phyloP scores from a whole-genome alignment of 2,888 invertebrate genomes.

The Nyleta sp. region DNA sequence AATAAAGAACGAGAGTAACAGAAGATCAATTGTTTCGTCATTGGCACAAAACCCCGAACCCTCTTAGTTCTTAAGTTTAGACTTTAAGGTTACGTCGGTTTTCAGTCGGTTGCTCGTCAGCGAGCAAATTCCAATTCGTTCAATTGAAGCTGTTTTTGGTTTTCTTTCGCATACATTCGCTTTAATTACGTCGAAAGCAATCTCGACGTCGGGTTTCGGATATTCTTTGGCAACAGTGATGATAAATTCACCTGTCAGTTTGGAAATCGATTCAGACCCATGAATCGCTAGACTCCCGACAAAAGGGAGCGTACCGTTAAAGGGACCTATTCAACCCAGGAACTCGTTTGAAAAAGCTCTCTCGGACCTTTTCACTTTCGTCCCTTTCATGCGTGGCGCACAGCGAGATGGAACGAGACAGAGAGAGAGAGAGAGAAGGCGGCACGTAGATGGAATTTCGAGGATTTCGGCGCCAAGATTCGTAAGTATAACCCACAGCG shows the following conservation, averaged over 20 bases:
- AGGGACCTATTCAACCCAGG: constrained; percentile 36
- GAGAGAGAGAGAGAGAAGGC: constrained; percentile 20
- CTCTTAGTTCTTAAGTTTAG: constrained; percentile 33
- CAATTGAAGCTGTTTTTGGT: neutral
- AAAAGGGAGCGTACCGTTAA: constrained; percentile 35
- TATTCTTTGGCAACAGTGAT: constrained; percentile 15
- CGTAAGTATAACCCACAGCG: constrained; percentile 26
- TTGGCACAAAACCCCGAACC: constrained; percentile 15
- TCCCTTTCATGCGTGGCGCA: constrained; percentile 10
- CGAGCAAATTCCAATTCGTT: too few relatives aligned
- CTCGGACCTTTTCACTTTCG: constrained; percentile 41
- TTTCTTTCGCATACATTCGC: neutral
- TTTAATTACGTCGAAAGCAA: neutral
- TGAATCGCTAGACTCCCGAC: constrained; percentile 34
- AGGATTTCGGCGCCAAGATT: constrained; percentile 49
- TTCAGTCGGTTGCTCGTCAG: too few relatives aligned
- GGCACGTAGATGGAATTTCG: constrained; percentile 24
- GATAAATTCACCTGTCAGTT: constrained; percentile 59
- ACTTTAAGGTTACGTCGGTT: neutral
- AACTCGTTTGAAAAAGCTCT: constrained; percentile 40
- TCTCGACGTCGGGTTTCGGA: neutral
- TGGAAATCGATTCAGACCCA: constrained; percentile 41
- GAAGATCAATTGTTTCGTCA: constrained; percentile 14
- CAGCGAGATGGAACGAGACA: neutral
- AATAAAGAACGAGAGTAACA: constrained; percentile 69